Evolutionary conservation across 2,888 invertebrate species (phyloP), one percentile per base, ranked within the genome.

Genomic region (Ichneumoninae sp.): DNA sequence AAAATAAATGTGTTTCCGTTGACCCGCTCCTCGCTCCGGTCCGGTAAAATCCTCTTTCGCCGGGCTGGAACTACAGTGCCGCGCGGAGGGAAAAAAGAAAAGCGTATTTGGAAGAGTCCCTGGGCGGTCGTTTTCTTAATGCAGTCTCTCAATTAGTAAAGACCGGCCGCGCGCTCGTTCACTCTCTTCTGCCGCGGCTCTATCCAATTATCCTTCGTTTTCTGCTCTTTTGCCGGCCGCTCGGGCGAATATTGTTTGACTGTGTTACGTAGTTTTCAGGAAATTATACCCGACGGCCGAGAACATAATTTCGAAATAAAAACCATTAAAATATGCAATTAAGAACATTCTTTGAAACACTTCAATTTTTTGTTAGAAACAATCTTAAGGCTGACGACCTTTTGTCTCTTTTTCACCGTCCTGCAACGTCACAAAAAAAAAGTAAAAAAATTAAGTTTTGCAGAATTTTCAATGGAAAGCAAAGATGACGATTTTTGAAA

Each of bases 131-230:
- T 65, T 74, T 65, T 50, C 74, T 74, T 65, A 63, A 65, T 74
- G 63, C 74, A 65, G 74, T 74, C 74, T 63, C 74, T 74, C 50
- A 74, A 74, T 74, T 74, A 74, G 74, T 33, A 33, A 65, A 74
- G 33, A 50, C 19, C 47, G 65, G 33, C 30, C 63, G 63, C 33
- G 74, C 74, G 33, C 63, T 63, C 10, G 50, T 26, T 33, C 47
- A 63, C 3, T 50, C 16, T 47, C 57, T 22, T 74, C 63, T 65
- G 30, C 50, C 16, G 47, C 63, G 16, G 33, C 30, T 63, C 30
- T 50, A 19, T 65, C 74, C 63, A 63, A 74, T 74, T 74, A 65
- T 74, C 19, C 47, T 33, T 63, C 63, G 33, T 74, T 74, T 63
- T 65, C 13, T 44, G 33, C 33, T 74, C 47, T 65, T 60, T 33